A percentile compares a stretch with the other conserved stretches of the same genome.
Evolutionary conservation across 1,140 invertebrate species (phyloP).

Genomic region (Anoplolepis gracilipes): DNA sequence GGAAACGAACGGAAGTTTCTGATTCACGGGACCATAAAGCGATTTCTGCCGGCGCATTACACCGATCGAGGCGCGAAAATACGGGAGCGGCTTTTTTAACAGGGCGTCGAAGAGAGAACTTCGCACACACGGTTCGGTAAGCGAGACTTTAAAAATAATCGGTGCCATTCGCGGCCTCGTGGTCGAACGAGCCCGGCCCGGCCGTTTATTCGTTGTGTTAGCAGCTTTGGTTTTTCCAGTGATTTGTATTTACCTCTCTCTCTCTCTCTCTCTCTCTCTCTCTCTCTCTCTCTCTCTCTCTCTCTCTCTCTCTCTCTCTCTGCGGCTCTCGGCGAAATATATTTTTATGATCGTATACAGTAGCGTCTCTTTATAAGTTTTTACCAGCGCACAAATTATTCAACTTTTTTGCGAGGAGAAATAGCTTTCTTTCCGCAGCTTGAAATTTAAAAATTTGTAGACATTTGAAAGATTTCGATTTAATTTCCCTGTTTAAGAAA

Average conservation of each 20-base stretch:
- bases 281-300: no score
- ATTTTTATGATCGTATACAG: slow-evolving; percentile 1
- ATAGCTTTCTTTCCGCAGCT: slow-evolving; percentile 8
- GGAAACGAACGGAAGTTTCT: slow-evolving; percentile 27
- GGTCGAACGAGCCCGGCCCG: slow-evolving; percentile 7
- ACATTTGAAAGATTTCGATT: background rate
- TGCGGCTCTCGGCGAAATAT: no score
- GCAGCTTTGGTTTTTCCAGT: slow-evolving; percentile 19
- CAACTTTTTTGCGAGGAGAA: background rate
- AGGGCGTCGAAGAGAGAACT: slow-evolving; percentile 28
- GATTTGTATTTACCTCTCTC: slow-evolving; percentile 7
- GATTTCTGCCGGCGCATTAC: slow-evolving; percentile 44
- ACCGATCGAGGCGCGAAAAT: slow-evolving; percentile 52
- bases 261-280: no score
- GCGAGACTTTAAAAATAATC: slow-evolving; percentile 61
- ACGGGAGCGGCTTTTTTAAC: slow-evolving; percentile 39
- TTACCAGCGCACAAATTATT: background rate
- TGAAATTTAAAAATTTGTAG: slow-evolving; percentile 58
- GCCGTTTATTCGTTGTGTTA: slow-evolving; percentile 47
- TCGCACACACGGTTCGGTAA: background rate
- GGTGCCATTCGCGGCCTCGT: slow-evolving; percentile 45
- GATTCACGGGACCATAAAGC: slow-evolving; percentile 42
- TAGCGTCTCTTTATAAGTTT: background rate
- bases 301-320: no score
- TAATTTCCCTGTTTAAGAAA: background rate